phyloP scores from a whole-genome alignment of 2,888 invertebrate species.

The Lymantria monacha region DNA sequence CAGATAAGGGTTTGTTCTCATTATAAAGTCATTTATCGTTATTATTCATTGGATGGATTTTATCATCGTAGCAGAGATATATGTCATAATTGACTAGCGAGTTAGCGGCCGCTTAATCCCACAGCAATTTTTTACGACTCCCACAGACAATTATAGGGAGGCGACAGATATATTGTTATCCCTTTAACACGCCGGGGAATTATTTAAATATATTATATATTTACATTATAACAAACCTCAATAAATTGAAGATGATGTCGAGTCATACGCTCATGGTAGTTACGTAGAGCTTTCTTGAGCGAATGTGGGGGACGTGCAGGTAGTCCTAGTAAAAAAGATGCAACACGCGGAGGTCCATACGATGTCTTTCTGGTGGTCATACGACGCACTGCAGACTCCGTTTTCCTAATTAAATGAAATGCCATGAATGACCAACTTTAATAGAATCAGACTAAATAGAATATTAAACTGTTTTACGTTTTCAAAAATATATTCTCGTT shows the following conservation, averaged over 20 bases:
- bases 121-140: too few relatives aligned
- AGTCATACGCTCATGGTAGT: constrained; percentile 61
- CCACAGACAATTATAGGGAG: too few relatives aligned
- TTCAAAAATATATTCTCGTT: background rate
- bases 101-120: too few relatives aligned
- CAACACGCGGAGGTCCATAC: constrained; percentile 65
- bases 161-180: background rate
- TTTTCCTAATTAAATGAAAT: constrained; percentile 42
- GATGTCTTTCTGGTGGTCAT: constrained; percentile 46
- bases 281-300: constrained; percentile 65
- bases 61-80: too few relatives aligned
- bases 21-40: too few relatives aligned
- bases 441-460: too few relatives aligned
- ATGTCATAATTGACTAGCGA: too few relatives aligned
- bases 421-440: background rate
- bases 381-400: constrained; percentile 57
- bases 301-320: constrained; percentile 68
- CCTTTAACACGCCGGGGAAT: background rate
- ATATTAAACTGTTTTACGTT: too few relatives aligned
- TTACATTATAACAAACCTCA: constrained; percentile 50
- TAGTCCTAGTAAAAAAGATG: constrained; percentile 69
- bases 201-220: too few relatives aligned
- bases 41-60: too few relatives aligned
- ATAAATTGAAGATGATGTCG: constrained; percentile 69
- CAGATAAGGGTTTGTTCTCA: too few relatives aligned